Percentiles rank a stretch among this genome's conserved stretches.
Evolutionary conservation across 2,113 vertebrate genomes (phyloP).

Genomic region (Himantopus leucocephalus): DNA sequence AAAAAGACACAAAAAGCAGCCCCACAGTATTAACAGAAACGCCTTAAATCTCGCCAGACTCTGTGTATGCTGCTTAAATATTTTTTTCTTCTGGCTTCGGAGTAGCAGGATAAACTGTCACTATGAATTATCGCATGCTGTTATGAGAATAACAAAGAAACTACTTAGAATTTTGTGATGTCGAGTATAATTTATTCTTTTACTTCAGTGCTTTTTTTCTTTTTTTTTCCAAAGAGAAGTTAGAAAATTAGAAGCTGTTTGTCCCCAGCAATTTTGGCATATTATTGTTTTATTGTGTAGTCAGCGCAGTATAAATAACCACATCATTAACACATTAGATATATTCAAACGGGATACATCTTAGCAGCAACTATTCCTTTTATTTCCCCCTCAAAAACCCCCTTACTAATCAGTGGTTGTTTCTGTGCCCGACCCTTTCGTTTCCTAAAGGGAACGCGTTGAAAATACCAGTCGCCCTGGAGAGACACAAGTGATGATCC

Average conservation of each 20-base stretch:
- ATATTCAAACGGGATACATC: accelerated
- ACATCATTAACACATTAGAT: accelerated
- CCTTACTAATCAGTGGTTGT: not conserved
- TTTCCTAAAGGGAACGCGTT: constrained; percentile 85
- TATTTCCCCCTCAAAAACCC: not conserved
- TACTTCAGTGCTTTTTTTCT: not conserved
- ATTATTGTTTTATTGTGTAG: not conserved
- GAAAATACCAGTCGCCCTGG: constrained; percentile 91
- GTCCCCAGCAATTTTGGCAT: not conserved
- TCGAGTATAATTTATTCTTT: not conserved
- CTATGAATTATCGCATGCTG: not conserved
- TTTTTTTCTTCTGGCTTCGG: not conserved
- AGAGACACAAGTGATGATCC: constrained; percentile 94
- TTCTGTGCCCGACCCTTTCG: not conserved
- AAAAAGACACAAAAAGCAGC: not conserved
- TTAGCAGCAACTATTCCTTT: not conserved
- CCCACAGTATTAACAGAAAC: not conserved
- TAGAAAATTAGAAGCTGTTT: not conserved
- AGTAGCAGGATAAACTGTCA: not conserved
- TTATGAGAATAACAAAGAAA: not conserved
- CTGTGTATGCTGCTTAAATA: not conserved
- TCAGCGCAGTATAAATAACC: not conserved
- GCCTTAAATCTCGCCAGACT: not conserved
- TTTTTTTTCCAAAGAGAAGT: not conserved
- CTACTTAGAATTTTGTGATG: not conserved